Evolutionary conservation across 2,113 vertebrate species (phyloP).

Genomic region (Vombatus ursinus): DNA sequence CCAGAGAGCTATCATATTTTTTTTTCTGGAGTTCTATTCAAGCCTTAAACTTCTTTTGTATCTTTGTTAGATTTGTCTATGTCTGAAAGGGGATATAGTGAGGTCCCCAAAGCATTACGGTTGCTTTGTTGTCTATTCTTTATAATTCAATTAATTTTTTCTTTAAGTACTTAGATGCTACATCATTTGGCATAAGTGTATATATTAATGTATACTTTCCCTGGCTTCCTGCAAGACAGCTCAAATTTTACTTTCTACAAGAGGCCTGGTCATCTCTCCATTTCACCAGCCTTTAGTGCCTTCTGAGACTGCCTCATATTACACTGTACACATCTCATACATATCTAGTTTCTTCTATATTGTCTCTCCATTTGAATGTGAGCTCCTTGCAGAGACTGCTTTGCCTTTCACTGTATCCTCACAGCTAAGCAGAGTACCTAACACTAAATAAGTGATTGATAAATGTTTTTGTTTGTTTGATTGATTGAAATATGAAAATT

Average conservation of each 20-base stretch:
- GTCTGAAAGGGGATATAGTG: not conserved
- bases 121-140: not conserved
- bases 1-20: not conserved
- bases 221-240: not conserved
- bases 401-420: not conserved
- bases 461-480: not conserved
- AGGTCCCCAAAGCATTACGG: not conserved
- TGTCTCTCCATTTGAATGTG: not conserved
- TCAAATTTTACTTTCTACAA: not conserved
- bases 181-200: too few relatives aligned
- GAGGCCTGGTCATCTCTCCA: not conserved
- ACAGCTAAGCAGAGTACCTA: not conserved
- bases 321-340: not conserved
- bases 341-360: not conserved
- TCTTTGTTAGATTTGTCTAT: not conserved
- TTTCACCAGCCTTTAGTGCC: not conserved
- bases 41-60: too few relatives aligned
- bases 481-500: not conserved
- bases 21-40: too few relatives aligned
- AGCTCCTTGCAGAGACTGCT: not conserved
- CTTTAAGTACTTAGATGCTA: not conserved
- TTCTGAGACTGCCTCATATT: not conserved
- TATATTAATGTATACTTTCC: not conserved
- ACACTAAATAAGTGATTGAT: not conserved
- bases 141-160: not conserved